Evolutionary conservation across 2,113 vertebrate genomes (phyloP).

Genomic region (Oryzias melastigma): DNA sequence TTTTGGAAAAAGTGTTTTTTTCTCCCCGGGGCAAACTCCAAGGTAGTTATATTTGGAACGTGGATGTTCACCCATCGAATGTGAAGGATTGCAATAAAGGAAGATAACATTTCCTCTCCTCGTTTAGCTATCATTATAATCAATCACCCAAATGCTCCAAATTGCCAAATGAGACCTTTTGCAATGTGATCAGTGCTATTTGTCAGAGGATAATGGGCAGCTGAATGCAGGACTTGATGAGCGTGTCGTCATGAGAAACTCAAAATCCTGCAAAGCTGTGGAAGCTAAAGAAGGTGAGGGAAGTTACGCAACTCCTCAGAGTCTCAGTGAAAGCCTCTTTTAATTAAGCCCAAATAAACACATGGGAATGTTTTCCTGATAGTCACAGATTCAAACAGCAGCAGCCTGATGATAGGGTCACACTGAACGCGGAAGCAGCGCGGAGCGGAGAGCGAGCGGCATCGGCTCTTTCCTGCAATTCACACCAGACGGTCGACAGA

Average conservation of each 20-base stretch:
- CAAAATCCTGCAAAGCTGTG: slow-evolving; percentile 8
- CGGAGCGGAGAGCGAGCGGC: too few relatives aligned
- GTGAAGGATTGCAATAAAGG: slow-evolving; percentile 16
- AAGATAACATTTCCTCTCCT: slow-evolving; percentile 31
- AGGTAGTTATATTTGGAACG: slow-evolving; percentile 48
- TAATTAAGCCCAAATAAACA: slow-evolving; percentile 26
- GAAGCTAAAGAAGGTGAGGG: slow-evolving; percentile 2
- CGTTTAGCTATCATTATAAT: slow-evolving; percentile 51
- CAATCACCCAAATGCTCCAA: slow-evolving; percentile 49
- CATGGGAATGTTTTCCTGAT: slow-evolving; percentile 13
- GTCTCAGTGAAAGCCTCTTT: slow-evolving; percentile 10
- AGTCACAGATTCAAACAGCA: slow-evolving; percentile 16
- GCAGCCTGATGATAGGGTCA: too few relatives aligned
- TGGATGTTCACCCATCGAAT: slow-evolving; percentile 19
- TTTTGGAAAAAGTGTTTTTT: slow-evolving; percentile 29
- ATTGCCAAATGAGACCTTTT: slow-evolving; percentile 59
- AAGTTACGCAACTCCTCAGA: slow-evolving; percentile 1
- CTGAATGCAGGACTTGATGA: slow-evolving; percentile 49
- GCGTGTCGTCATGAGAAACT: slow-evolving; percentile 28
- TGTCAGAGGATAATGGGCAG: slow-evolving; percentile 48
- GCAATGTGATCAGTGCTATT: slow-evolving; percentile 52
- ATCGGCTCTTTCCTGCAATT: too few relatives aligned
- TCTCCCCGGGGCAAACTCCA: slow-evolving; percentile 22
- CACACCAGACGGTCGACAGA: too few relatives aligned
- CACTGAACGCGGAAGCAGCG: too few relatives aligned